Evolutionary conservation across 1,140 invertebrate genomes (phyloP), one percentile per base, ranked within the genome.

Genomic region (Eufriesea mexicana): DNA sequence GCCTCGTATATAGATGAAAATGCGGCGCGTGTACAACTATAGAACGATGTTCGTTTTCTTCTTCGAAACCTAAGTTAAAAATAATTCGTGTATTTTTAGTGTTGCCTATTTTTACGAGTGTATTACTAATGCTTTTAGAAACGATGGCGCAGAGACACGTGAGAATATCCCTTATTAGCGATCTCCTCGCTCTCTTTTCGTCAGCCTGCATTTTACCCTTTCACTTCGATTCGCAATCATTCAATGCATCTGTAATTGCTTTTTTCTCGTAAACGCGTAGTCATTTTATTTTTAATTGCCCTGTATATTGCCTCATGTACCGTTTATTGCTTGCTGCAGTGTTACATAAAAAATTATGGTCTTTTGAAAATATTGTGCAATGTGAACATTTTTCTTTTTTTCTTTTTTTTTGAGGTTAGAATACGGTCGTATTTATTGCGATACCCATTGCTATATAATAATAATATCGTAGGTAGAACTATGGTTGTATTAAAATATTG

Each of bases 101-200:
- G 2, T 35, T 35, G n/a, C 45, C 64, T 86, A 87, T 79, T 86
- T 85, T 86, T 83, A 77, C 75, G 47, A 28, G 45, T 61, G 64
- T 28, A 23, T 85, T 73, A 78, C 74, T 70, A 78, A 77, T 77
- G 54, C 28, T 4, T 59, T 23, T 23, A 59, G 16, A 49, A 73
- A 59, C 66, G 25, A 16, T 20, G 28, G 8, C 55, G 45, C 16
- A 47, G 23, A 5, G 18, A 45, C 73, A 59, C 45, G 25, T 25
- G n/a, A 61, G 8, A 25, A 62, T 47, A 64, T 35, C 57, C 47
- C n/a, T 70, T 70, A 68, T 79, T 61, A 45, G 2, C 35, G 23
- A 23, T n/a, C 28, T 28, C 55, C 47, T 66, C 51, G 54, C 62
- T 59, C 49, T 62, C 45, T 20, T 25, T 66, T 68, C 49, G 59